Conservation (phyloP, 2,113 vertebrate genomes). For the Thalassarche chlororhynchos region DNA sequence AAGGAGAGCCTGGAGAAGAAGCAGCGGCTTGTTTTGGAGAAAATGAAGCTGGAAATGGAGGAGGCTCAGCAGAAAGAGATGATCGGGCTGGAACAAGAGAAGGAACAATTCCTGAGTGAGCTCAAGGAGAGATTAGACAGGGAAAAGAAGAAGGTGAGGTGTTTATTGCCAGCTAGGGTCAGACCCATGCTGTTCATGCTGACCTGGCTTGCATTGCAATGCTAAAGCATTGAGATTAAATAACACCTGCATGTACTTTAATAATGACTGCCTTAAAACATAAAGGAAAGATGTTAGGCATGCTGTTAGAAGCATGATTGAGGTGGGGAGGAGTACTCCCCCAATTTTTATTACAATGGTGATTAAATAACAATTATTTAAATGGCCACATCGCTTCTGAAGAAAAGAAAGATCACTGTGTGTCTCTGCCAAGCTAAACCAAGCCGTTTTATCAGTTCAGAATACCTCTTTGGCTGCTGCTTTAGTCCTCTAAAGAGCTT, state of each 20-base stretch:
- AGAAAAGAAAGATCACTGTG: no score
- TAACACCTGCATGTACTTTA: neutral
- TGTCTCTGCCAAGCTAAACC: neutral
- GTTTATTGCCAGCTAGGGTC: neutral
- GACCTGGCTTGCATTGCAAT: neutral
- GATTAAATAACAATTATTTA: neutral
- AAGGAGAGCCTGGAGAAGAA: slow-evolving; percentile 67
- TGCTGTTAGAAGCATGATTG: neutral
- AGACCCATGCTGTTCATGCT: accelerated
- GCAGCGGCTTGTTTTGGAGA: slow-evolving; percentile 57
- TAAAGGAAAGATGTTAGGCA: neutral
- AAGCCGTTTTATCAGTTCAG: neutral
- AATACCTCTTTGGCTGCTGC: neutral
- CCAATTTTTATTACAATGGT: accelerated
- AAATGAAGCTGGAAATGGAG: slow-evolving; percentile 73
- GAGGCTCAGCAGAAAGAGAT: slow-evolving; percentile 62
- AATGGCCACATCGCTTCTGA: neutral
- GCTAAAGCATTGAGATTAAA: accelerated
- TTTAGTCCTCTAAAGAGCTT: neutral
- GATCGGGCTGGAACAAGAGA: slow-evolving; percentile 61
- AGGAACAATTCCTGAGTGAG: slow-evolving; percentile 66
- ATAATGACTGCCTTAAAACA: accelerated
- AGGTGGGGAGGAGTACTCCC: neutral
- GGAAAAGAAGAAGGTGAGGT: slow-evolving; percentile 77
- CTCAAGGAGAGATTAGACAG: slow-evolving; percentile 63